Conservation (phyloP, 2,888 invertebrate species). For the Mythimna impura region DNA sequence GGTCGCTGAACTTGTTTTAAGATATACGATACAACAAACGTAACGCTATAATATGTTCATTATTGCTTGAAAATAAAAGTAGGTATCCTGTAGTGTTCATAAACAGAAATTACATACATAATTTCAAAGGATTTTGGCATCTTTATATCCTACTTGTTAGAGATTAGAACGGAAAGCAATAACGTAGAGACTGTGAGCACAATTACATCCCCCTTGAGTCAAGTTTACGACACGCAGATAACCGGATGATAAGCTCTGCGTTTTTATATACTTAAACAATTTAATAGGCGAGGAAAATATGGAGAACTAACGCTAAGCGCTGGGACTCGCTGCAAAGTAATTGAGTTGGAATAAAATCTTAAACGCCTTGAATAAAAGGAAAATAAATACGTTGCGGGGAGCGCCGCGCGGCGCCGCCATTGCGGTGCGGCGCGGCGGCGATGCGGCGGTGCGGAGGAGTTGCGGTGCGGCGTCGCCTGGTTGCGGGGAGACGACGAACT, state of each 20-base stretch:
- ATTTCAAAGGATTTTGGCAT: constrained; percentile 10
- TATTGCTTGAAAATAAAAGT: neutral
- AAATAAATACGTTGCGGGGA: constrained; percentile 43
- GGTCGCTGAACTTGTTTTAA: constrained; percentile 14
- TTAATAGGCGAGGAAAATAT: constrained; percentile 44
- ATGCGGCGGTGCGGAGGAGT: neutral
- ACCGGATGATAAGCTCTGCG: constrained; percentile 39
- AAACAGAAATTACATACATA: constrained; percentile 10
- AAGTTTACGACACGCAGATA: constrained; percentile 50
- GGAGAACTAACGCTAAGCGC: constrained; percentile 45
- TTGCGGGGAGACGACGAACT: constrained; percentile 24
- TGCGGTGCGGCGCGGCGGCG: neutral
- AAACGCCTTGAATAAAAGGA: constrained; percentile 53
- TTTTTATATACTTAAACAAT: constrained; percentile 46
- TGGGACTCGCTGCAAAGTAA: constrained; percentile 50
- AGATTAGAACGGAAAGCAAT: constrained; percentile 48
- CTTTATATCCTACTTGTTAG: constrained; percentile 40
- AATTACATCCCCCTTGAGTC: constrained; percentile 33
- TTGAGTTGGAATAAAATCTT: constrained; percentile 60
- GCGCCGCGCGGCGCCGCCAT: neutral
- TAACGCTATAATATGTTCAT: neutral
- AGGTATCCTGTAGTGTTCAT: neutral
- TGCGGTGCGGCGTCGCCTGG: neutral
- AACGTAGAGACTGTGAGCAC: constrained; percentile 32
- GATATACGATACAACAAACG: neutral